These are phyloP conservation scores for Priocnemis perturbator DNA, from an alignment of 2,888 invertebrate species.

Conservation along the genomic window DNA sequence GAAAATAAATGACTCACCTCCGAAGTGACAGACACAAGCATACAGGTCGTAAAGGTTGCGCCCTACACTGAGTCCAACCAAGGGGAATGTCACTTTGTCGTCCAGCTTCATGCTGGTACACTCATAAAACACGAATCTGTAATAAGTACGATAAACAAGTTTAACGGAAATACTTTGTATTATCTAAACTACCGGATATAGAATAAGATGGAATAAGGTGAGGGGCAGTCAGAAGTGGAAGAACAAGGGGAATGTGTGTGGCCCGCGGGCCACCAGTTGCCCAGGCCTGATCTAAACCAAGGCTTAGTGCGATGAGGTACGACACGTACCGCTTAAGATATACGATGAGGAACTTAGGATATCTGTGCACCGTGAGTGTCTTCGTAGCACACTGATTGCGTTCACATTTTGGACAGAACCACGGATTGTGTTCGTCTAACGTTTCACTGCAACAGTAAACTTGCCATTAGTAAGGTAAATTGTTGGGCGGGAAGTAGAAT, in stretches of 20 bases:
- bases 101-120: slow-evolving; percentile 80
- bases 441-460: slow-evolving; percentile 76
- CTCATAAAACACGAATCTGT: slow-evolving; percentile 81
- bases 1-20: slow-evolving; percentile 73
- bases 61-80: slow-evolving; percentile 77
- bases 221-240: too few relatives aligned
- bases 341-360: slow-evolving; percentile 81
- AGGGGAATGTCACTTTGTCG: slow-evolving; percentile 79
- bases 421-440: slow-evolving; percentile 81
- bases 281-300: too few relatives aligned
- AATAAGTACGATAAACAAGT: slow-evolving; percentile 19
- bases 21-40: slow-evolving; percentile 81
- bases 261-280: too few relatives aligned
- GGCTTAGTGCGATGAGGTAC: too few relatives aligned
- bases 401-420: slow-evolving; percentile 81
- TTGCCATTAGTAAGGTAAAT: slow-evolving; percentile 10
- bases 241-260: too few relatives aligned
- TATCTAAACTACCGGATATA: too few relatives aligned
- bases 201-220: too few relatives aligned
- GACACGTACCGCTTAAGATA: slow-evolving; percentile 78
- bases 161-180: neutral
- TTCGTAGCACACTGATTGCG: slow-evolving; percentile 81
- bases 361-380: slow-evolving; percentile 81
- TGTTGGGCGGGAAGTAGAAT: slow-evolving; percentile 13
- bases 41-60: slow-evolving; percentile 79